Evolutionary conservation across 2,797 vertebrate species (phyloP).

Genomic region (Muscicapa striata): DNA sequence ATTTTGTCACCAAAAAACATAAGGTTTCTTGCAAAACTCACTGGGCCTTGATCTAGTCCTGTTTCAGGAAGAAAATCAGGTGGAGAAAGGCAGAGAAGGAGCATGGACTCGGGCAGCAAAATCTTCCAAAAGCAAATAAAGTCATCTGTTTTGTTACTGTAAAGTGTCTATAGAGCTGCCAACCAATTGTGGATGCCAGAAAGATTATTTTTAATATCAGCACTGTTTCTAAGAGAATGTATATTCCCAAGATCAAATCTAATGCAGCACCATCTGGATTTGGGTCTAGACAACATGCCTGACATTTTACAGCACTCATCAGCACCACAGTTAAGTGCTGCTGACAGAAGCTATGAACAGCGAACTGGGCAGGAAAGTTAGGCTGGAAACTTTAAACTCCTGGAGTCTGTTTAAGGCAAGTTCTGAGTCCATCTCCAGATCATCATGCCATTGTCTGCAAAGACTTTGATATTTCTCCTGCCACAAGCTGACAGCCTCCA

Average conservation of each 20-base stretch:
- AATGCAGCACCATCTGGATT: background rate
- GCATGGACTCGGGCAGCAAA: background rate
- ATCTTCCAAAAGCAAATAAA: constrained; percentile 8
- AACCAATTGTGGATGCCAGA: background rate
- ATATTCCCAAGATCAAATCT: background rate
- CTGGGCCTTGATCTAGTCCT: background rate
- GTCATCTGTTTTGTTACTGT: background rate
- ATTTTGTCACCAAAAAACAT: constrained; percentile 2
- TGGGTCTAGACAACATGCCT: background rate
- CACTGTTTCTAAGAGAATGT: background rate
- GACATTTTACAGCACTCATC: background rate
- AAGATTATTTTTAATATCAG: background rate
- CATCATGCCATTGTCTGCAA: background rate
- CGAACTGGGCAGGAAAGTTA: background rate
- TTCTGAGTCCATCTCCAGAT: background rate
- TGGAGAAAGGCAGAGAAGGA: background rate
- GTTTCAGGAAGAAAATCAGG: background rate
- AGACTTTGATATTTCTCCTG: background rate
- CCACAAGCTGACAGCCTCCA: background rate
- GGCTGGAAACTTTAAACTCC: background rate
- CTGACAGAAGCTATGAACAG: background rate
- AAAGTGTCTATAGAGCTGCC: background rate
- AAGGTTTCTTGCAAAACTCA: background rate
- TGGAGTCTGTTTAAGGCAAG: background rate
- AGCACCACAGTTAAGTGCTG: background rate